Evolutionary conservation across 2,888 invertebrate species (phyloP).

Genomic region (Macrophya annulata): DNA sequence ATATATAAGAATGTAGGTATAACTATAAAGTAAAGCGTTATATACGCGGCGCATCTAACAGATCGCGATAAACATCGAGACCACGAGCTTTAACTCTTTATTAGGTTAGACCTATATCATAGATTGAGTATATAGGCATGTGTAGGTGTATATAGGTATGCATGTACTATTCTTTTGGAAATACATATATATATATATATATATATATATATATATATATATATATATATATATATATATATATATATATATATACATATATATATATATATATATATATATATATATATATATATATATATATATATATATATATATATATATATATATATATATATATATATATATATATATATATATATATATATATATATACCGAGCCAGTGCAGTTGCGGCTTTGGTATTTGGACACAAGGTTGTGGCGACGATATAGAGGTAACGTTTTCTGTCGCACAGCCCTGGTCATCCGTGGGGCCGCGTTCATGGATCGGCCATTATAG

Average conservation of each 20-base stretch:
- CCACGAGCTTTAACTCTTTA: neutral
- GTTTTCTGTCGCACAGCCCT: neutral
- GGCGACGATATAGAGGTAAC: neutral
- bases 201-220: neutral
- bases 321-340: neutral
- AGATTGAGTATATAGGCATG: too few relatives aligned
- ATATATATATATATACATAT: neutral
- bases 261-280: neutral
- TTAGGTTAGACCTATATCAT: neutral
- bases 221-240: neutral
- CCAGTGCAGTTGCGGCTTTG: neutral
- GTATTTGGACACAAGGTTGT: slow-evolving; percentile 17
- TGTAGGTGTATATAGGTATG: neutral
- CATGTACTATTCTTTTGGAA: slow-evolving; percentile 1
- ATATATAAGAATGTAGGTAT: neutral
- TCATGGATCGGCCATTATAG: slow-evolving; percentile 74
- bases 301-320: neutral
- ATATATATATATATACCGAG: neutral
- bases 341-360: neutral
- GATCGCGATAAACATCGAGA: neutral
- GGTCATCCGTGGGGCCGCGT: slow-evolving; percentile 50
- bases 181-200: neutral
- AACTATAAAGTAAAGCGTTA: neutral
- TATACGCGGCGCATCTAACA: neutral
- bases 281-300: neutral